These are phyloP conservation scores for Prorops nasuta DNA, from an alignment of 1,140 invertebrate species.

Conservation along the genomic window DNA sequence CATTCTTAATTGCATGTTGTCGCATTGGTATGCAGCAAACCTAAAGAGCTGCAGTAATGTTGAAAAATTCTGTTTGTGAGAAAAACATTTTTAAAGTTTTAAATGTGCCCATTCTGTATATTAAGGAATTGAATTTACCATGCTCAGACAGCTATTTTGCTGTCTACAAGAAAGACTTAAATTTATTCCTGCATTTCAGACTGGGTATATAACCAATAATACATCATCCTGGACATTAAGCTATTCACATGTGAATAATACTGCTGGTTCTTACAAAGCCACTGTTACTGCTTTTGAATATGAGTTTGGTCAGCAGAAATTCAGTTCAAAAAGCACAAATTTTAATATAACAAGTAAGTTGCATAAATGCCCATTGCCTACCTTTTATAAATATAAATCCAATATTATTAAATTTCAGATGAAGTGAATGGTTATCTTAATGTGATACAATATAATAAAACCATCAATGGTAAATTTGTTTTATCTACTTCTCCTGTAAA, in stretches of 20 bases:
- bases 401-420: constrained; percentile 44
- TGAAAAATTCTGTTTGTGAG: no score
- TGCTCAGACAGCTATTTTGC: constrained; percentile 8
- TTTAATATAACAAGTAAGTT: constrained; percentile 63
- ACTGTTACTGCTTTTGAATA: constrained; percentile 3
- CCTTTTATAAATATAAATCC: constrained; percentile 7
- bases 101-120: not conserved
- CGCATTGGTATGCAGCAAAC: no score
- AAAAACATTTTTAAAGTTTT: no score
- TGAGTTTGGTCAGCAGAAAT: not conserved
- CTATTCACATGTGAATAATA: constrained; percentile 58
- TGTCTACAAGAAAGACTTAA: not conserved
- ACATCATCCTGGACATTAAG: constrained; percentile 60
- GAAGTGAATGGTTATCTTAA: constrained; percentile 66
- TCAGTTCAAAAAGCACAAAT: not conserved
- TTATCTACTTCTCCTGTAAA: constrained; percentile 60
- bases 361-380: constrained; percentile 9
- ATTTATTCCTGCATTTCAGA: constrained; percentile 18
- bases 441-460: constrained; percentile 62
- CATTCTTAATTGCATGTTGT: no score
- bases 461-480: constrained; percentile 60
- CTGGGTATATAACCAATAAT: constrained; percentile 33
- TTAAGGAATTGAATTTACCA: not conserved
- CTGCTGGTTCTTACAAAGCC: constrained; percentile 62
- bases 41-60: no score